These are phyloP conservation scores for Zygaena filipendulae DNA, from an alignment of 2,888 invertebrate genomes.

Conservation along the genomic window DNA sequence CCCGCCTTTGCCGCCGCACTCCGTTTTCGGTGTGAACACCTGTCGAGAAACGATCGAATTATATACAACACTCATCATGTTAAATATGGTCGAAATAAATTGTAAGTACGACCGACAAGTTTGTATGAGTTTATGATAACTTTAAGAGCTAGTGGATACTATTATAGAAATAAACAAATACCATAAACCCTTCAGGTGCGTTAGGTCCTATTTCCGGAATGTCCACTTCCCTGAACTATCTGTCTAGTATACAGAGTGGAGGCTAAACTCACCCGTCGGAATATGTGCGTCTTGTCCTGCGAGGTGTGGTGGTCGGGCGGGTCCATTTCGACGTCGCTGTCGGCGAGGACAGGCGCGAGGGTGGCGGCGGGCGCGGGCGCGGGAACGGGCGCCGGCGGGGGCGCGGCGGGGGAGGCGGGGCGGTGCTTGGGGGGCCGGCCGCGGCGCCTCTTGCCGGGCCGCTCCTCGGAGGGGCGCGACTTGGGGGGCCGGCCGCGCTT, in stretches of 20 bases:
- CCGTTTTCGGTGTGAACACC: conserved; percentile 64
- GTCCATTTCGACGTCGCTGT: conserved; percentile 35
- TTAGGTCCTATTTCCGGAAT: too few relatives aligned
- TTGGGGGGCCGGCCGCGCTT: conserved; percentile 69
- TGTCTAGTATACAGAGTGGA: too few relatives aligned
- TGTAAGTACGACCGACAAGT: too few relatives aligned
- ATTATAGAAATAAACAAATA: too few relatives aligned
- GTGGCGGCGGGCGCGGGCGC: conserved; percentile 23
- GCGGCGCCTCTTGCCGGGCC: conserved; percentile 48
- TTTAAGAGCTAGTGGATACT: too few relatives aligned
- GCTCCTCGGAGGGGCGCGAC: conserved; percentile 35
- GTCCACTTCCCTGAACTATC: too few relatives aligned
- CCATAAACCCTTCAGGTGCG: too few relatives aligned
- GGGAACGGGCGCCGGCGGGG: conserved; percentile 23
- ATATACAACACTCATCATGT: too few relatives aligned
- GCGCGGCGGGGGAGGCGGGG: conserved; percentile 19
- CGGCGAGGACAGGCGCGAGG: conserved; percentile 20
- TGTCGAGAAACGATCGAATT: conserved; percentile 22
- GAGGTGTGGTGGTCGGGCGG: conserved; percentile 31
- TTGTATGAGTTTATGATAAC: too few relatives aligned
- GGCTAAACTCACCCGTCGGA: conserved; percentile 58
- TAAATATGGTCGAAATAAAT: too few relatives aligned
- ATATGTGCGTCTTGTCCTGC: conserved; percentile 52
- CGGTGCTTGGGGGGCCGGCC: conserved; percentile 49
- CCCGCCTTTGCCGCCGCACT: conserved; percentile 71